Evolutionary conservation across 2,797 vertebrate species (phyloP), one percentile per base, ranked within the genome.

Genomic region (Mus caroli): DNA sequence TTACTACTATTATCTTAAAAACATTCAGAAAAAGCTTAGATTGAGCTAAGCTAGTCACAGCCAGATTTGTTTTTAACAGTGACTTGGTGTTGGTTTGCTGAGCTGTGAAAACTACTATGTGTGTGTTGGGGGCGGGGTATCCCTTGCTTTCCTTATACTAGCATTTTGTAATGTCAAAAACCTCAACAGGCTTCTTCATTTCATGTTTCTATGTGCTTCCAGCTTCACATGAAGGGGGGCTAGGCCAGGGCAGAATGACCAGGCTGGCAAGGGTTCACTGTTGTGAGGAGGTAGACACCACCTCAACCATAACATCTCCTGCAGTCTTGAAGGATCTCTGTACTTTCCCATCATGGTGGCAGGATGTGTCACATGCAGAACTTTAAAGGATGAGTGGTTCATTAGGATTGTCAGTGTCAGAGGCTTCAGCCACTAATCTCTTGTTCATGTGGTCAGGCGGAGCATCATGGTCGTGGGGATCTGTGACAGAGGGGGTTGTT

Each of bases 1-100:
- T 69, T 85, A 90, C 6, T 62, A 50, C 75, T 79, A 90, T 71
- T 60, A 69, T 69, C 52, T 95, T 90, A 82, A 67, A 91, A 73
- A n/a, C 77, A 62, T 34, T 5, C 56, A 94, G 60, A 73, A 64
- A 93, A 86, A 73, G 85, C 0, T 4, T 34, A 94, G 40, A n/a
- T 52, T 15, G 46, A 92, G 31, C 34, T 69, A 84, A 84, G 15
- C 7, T 34, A 60, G 31, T 67, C 40, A n/a, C 22, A 64, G 71
- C 20, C 19, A 19, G 14, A 20, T 90, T 24, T 56, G 13, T 54
- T 54, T 78, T 77, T 95, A 37, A 88, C 87, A 80, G 79, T 4
- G 15, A 28, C 40, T n/a, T 13, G 26, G 58, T 24, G 62, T 37
- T 24, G 50, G 50, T 91, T 91, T 73, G 34, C 46, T 84, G 26